Conservation (phyloP, 2,113 vertebrate genomes). For the Dryoscopus gambensis region DNA sequence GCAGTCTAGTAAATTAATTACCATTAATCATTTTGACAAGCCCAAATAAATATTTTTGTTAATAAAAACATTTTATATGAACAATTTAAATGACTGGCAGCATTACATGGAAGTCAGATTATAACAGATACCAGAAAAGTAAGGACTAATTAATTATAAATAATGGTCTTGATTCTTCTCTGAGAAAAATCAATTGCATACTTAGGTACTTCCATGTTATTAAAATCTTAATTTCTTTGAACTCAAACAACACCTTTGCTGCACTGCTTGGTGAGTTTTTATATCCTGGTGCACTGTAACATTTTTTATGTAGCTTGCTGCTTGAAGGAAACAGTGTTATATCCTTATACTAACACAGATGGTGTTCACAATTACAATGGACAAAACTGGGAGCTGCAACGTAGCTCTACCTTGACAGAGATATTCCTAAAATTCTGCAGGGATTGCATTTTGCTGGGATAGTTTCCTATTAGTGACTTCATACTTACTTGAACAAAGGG, state of each 20-base stretch:
- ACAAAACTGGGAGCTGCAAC: not conserved
- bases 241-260: not conserved
- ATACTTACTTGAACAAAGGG: not conserved
- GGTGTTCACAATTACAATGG: slow-evolving; percentile 18
- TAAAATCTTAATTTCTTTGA: slow-evolving; percentile 41
- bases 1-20: not conserved
- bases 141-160: slow-evolving; percentile 15
- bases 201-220: not conserved
- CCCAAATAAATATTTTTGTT: slow-evolving; percentile 4
- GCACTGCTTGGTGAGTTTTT: not conserved
- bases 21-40: slow-evolving; percentile 8
- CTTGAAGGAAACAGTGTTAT: not conserved
- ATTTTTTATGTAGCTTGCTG: not conserved
- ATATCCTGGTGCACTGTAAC: not conserved
- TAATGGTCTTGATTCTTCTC: not conserved
- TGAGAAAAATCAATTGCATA: slow-evolving; percentile 13
- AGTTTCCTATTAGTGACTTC: not conserved
- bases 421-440: not conserved
- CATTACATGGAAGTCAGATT: not conserved
- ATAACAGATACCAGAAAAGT: slow-evolving; percentile 1
- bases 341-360: slow-evolving; percentile 14
- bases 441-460: not conserved
- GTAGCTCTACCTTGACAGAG: not conserved
- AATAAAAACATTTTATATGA: not conserved
- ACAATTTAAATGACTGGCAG: not conserved